Evolutionary conservation across 2,888 invertebrate genomes (phyloP), one percentile per base, ranked within the genome.

Genomic region (Orthosia incerta): DNA sequence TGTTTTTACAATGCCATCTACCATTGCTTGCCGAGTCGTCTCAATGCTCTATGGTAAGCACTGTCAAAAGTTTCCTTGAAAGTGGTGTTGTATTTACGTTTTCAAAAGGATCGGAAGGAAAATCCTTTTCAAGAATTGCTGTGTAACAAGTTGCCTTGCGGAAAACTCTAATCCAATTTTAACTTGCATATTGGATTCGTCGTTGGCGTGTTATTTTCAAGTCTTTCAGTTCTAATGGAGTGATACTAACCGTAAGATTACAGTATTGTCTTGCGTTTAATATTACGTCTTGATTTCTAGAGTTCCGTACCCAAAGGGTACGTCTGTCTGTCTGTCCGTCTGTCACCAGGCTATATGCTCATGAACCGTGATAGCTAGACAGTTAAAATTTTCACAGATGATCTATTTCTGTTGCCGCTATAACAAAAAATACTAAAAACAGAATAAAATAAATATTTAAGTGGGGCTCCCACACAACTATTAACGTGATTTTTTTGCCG

Each of bases 11-110:
- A 16, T 7, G 1, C 9, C 26, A 26, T 16, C 26, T 26, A 39
- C 12, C 18, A 12, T 0, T 3, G n/a, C 15, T 20, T 39, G 7
- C 5, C 0, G 7, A 59, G 9, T 3, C 20, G 13, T 45, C 45
- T 60, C 9, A 3, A 1, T 60, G 2, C 45, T 60, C 60, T 60
- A 4, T 60, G 60, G 60, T 4, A 7, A 57, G 74, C 45, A 23
- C 74, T 67, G 79, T 62, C 79, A 79, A 56, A 82, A 79, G 69
- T 83, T 79, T 79, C n/a, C 48, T 53, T 26, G 63, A 63, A 82
- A 83, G 73, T 83, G 79, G 65, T 79, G 79, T 71, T 79, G 83
- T 79, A 72, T 78, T 83, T 82, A 63, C 66, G 79, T 63, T 79
- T 48, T 20, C 48, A 56, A 83, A 80, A 67, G 65, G 72, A 79